Conservation (phyloP, 2,888 invertebrate species). For the Terebella lapidaria region DNA sequence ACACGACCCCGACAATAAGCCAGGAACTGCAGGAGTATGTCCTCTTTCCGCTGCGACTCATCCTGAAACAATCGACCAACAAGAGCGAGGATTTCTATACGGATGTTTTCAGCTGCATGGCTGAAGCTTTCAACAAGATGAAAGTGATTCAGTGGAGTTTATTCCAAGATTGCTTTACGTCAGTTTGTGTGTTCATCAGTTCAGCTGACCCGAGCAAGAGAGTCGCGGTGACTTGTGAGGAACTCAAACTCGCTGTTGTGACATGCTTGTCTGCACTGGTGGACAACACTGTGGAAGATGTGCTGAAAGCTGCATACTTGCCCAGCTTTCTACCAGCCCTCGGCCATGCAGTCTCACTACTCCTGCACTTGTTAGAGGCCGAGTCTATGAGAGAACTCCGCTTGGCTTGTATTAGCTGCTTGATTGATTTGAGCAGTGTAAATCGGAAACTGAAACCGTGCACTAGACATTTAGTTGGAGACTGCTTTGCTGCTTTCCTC, state of each 20-base stretch:
- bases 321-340: slow-evolving; percentile 30
- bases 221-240: slow-evolving; percentile 27
- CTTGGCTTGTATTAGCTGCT: background rate
- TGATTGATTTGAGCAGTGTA: background rate
- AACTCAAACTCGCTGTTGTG: slow-evolving; percentile 33
- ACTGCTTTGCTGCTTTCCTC: background rate
- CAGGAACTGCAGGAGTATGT: background rate
- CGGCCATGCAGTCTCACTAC: slow-evolving; percentile 35
- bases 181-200: background rate
- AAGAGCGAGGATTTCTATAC: background rate
- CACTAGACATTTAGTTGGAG: no score
- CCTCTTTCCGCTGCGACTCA: background rate
- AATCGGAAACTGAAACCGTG: no score
- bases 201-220: background rate
- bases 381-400: slow-evolving; percentile 16
- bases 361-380: slow-evolving; percentile 31
- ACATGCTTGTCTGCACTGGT: slow-evolving; percentile 28
- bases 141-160: background rate
- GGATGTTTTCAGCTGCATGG: background rate
- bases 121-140: background rate
- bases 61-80: background rate
- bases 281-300: slow-evolving; percentile 26
- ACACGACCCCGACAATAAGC: background rate
- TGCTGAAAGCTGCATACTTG: slow-evolving; percentile 31
- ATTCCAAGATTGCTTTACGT: background rate